Percentiles rank a stretch among this genome's conserved stretches.
These are phyloP conservation scores for Ceratoteleas bidentatus DNA, from an alignment of 1,140 invertebrate genomes.

Conservation along the genomic window DNA sequence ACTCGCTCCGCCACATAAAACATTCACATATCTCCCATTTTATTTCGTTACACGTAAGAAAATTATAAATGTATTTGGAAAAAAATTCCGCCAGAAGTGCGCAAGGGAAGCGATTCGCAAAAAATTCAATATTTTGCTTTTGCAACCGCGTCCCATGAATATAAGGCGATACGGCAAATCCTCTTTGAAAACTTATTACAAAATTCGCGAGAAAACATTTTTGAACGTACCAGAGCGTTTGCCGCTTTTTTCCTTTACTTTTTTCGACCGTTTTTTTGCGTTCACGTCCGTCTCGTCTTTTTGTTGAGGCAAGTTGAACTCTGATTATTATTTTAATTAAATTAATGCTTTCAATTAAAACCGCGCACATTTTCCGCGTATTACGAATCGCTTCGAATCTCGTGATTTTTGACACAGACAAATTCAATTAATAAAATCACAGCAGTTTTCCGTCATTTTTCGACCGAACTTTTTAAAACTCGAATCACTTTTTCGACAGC, in stretches of 20 bases:
- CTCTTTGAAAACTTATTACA: not conserved
- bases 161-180: not conserved
- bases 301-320: not conserved
- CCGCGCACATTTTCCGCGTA: too few relatives aligned
- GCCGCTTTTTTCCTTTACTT: too few relatives aligned
- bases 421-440: too few relatives aligned
- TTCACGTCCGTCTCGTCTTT: not conserved
- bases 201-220: too few relatives aligned
- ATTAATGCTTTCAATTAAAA: too few relatives aligned
- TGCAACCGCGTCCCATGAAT: not conserved
- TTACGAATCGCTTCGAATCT: too few relatives aligned
- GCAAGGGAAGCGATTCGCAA: not conserved
- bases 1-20: not conserved
- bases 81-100: not conserved
- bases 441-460: not conserved
- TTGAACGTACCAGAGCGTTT: too few relatives aligned
- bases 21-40: not conserved
- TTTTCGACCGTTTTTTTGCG: too few relatives aligned
- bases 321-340: not conserved
- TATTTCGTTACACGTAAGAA: not conserved
- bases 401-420: too few relatives aligned
- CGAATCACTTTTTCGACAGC: not conserved
- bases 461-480: not conserved
- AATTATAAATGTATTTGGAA: not conserved
- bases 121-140: slow-evolving; percentile 1